Base-by-base conservation (phyloP, 2,888 invertebrate species). In the Octonoba sinensis region DNA sequence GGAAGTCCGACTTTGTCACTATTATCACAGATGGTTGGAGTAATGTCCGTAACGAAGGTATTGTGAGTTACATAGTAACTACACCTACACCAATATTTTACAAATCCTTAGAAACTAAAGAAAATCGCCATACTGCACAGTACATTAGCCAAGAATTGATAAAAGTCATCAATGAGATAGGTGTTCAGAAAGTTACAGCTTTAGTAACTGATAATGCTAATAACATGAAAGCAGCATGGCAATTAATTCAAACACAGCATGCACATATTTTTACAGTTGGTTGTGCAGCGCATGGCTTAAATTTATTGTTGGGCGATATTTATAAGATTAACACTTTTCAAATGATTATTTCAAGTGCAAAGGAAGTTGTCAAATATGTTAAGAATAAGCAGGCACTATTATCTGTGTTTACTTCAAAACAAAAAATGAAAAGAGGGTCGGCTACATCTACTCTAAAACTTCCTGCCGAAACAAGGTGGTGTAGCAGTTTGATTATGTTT, bases 31-130 rank as follows among this genome's bases (percentile, higher is more conserved):
- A 64, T 64, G 64, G 46, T 11, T 46, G 46, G 64, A 64, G 64
- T 44, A 64, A 64, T 12, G 46, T 64, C n/a, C 13, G 64, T 12
- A 64, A 64, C 24, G 64, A 64, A 12, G 64, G 64, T 4, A 64
- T 64, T 12, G 46, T 46, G 1, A 2, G 2, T 36, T 64, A 44
- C 13, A 64, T 64, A 4, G 47, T 47, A 47, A 65, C 47, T 8
- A 65, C 46, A 1, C 47, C 6, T 1, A n/a, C 65, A 18, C 51
- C 2, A 18, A 2, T 47, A 1, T 47, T 65, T 47, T 65, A 27
- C 20, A 65, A 65, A 46, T 47, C 65, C 47, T 2, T 47, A 0
- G 46, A 65, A 65, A 46, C 65, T 1, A 65, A 65, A 4, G 47
- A 46, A 6, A 4, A 51, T 8, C 51, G 18, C 11, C 51, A 51